A percentile compares a stretch with the other conserved stretches of the same genome.
Conservation (phyloP, 1,140 invertebrate genomes). For the Lordiphosa clarofinis region DNA sequence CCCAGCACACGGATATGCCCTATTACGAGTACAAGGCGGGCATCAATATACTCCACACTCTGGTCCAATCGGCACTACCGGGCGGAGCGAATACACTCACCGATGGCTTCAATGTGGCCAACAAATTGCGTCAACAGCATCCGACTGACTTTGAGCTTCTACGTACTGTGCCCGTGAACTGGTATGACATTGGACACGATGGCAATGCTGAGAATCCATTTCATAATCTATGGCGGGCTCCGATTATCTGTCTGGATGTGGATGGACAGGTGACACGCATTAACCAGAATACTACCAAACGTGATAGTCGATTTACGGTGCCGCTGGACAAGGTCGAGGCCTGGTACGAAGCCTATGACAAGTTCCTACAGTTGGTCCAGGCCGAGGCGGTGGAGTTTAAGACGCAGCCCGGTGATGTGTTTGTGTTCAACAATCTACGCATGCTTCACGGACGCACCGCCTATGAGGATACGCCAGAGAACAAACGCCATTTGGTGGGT, state of each 20-base stretch:
- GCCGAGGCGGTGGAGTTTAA: slow-evolving; percentile 83
- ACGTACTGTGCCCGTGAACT: slow-evolving; percentile 83
- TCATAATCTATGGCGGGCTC: slow-evolving; percentile 82
- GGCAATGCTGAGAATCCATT: slow-evolving; percentile 80
- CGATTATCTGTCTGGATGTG: slow-evolving; percentile 82
- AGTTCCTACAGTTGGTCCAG: slow-evolving; percentile 80
- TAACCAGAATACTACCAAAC: slow-evolving; percentile 85
- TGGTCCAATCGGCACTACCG: slow-evolving; percentile 82
- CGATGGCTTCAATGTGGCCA: slow-evolving; percentile 83
- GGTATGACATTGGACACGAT: slow-evolving; percentile 84
- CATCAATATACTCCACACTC: slow-evolving; percentile 85
- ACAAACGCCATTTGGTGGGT: slow-evolving; percentile 84
- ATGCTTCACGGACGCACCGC: slow-evolving; percentile 84
- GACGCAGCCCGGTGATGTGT: slow-evolving; percentile 83
- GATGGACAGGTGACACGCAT: slow-evolving; percentile 82
- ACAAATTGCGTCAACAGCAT: slow-evolving; percentile 81
- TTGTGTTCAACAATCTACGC: slow-evolving; percentile 86
- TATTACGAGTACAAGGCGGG: slow-evolving; percentile 87
- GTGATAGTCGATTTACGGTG: slow-evolving; percentile 83
- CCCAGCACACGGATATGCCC: slow-evolving; percentile 86
- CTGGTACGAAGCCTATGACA: slow-evolving; percentile 84
- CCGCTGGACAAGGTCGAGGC: slow-evolving; percentile 82
- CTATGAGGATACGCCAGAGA: slow-evolving; percentile 82
- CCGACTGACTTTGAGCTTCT: slow-evolving; percentile 82
- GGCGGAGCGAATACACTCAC: slow-evolving; percentile 84